A percentile compares a stretch with the other conserved stretches of the same genome.
Evolutionary conservation across 2,113 vertebrate species (phyloP).

Genomic region (Myrmecobius fasciatus): DNA sequence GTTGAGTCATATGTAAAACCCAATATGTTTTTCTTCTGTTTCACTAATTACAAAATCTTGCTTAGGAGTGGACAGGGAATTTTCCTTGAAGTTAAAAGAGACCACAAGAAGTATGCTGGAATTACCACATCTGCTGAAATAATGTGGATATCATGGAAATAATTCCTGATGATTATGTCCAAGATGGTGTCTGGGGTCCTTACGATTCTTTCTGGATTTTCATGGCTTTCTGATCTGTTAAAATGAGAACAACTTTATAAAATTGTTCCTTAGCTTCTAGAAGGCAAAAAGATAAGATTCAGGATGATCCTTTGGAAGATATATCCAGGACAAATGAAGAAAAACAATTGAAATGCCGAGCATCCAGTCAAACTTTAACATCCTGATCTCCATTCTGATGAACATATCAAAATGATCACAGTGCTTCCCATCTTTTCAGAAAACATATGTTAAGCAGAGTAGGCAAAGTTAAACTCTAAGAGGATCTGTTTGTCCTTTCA

Average conservation of each 20-base stretch:
- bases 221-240: not conserved
- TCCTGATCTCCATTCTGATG: constrained; percentile 72
- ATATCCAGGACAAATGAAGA: not conserved
- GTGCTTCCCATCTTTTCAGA: constrained; percentile 76
- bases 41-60: not conserved
- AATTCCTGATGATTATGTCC: not conserved
- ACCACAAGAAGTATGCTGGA: constrained; percentile 13
- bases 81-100: not conserved
- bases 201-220: not conserved
- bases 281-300: not conserved
- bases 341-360: not conserved
- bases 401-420: constrained; percentile 84
- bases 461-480: constrained; percentile 80
- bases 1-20: not conserved
- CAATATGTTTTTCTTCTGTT: not conserved
- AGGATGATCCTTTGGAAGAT: not conserved
- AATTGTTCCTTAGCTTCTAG: not conserved
- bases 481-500: constrained; percentile 84
- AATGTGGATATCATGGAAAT: not conserved
- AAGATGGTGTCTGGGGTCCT: not conserved
- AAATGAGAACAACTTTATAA: not conserved
- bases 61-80: not conserved
- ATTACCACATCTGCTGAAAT: not conserved
- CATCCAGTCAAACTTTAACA: constrained; percentile 28
- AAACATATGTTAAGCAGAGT: constrained; percentile 84